These are phyloP conservation scores for Centropus bengalensis DNA, from an alignment of 2,113 vertebrate species.

Conservation along the genomic window DNA sequence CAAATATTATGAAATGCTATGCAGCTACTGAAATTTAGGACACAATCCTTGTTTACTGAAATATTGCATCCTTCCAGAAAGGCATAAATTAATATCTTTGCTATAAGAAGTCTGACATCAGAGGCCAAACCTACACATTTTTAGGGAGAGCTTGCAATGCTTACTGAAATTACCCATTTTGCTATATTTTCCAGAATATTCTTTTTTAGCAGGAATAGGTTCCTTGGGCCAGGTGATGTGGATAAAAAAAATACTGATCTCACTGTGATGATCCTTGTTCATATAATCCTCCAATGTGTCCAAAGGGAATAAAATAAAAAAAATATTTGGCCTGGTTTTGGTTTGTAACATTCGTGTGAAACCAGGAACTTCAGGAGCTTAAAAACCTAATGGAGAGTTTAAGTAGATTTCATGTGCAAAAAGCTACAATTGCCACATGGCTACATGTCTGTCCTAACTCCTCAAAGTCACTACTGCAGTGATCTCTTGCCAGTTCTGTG, in stretches of 20 bases:
- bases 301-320: not conserved
- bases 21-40: not conserved
- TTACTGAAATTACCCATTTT: not conserved
- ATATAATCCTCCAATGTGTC: not conserved
- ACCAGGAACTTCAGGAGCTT: not conserved
- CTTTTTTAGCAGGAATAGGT: not conserved
- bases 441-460: not conserved
- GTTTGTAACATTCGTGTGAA: not conserved
- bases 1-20: not conserved
- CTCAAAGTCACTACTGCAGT: not conserved
- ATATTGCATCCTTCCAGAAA: not conserved
- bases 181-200: not conserved
- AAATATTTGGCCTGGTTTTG: not conserved
- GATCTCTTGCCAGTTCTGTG: not conserved
- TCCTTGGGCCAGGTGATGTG: not conserved
- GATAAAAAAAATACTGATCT: not conserved
- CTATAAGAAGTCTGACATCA: not conserved
- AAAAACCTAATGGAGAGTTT: not conserved
- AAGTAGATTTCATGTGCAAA: not conserved
- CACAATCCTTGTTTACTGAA: not conserved
- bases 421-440: not conserved
- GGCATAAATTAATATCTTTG: not conserved
- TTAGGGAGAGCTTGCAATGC: not conserved
- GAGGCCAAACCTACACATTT: not conserved
- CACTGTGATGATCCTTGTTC: not conserved